A percentile compares a stretch with the other conserved stretches of the same genome.
phyloP scores from a whole-genome alignment of 1,140 invertebrate genomes.

The Trichonephila clavipes region DNA sequence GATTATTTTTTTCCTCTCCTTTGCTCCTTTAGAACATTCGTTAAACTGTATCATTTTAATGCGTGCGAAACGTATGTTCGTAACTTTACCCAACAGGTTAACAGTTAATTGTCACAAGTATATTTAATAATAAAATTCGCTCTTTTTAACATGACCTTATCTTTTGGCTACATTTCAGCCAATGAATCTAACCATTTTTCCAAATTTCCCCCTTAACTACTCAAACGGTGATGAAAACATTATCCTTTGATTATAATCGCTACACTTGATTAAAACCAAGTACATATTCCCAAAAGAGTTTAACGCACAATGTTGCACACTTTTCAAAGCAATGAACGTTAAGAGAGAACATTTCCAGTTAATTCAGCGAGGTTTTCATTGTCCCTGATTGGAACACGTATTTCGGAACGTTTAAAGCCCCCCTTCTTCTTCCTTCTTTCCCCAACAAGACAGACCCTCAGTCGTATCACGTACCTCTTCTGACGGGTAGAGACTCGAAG shows the following conservation, averaged over 20 bases:
- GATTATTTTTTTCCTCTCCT: too few relatives aligned
- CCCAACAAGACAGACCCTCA: background rate
- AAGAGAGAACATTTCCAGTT: conserved; percentile 9
- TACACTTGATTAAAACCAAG: background rate
- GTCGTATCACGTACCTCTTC: conserved; percentile 1
- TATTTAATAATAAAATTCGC: background rate
- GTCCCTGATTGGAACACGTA: conserved; percentile 43
- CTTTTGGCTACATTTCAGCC: background rate
- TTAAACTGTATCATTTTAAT: too few relatives aligned
- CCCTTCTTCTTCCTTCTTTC: background rate
- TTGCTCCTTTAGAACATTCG: too few relatives aligned
- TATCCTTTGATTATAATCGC: background rate
- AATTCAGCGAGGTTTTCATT: conserved; percentile 49
- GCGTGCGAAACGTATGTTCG: too few relatives aligned
- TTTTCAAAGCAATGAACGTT: background rate
- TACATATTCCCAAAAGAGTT: background rate
- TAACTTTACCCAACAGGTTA: too few relatives aligned
- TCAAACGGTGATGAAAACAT: background rate
- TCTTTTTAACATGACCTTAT: background rate
- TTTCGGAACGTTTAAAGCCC: background rate
- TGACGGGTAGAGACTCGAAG: conserved; percentile 20
- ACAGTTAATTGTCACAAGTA: too few relatives aligned
- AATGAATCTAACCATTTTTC: background rate
- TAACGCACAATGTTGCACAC: background rate
- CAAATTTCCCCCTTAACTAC: background rate